phyloP scores from a whole-genome alignment of 2,797 vertebrate species.

The Mastacembelus armatus region DNA sequence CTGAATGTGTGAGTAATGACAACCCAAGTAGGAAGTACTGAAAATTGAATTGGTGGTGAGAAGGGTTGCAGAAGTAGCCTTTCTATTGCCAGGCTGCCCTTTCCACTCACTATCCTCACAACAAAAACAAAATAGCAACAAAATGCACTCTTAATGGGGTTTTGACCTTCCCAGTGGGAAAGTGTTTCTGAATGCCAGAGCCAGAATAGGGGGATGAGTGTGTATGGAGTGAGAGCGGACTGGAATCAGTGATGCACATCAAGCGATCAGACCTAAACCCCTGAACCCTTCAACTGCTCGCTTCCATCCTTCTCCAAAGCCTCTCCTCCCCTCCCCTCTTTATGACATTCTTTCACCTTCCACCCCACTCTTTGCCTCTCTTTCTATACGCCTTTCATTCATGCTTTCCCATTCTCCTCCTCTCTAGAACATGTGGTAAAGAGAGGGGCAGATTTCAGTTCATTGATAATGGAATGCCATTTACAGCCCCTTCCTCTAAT shows the following conservation, averaged over 20 bases:
- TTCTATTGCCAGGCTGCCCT: slow-evolving; percentile 46
- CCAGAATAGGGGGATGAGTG: slow-evolving; percentile 55
- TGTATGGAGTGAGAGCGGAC: slow-evolving; percentile 53
- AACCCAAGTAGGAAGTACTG: slow-evolving; percentile 27
- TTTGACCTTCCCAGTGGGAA: slow-evolving; percentile 69
- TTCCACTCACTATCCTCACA: slow-evolving; percentile 46
- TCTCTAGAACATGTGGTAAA: slow-evolving; percentile 39
- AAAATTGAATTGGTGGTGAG: slow-evolving; percentile 21
- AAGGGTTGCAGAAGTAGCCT: slow-evolving; percentile 48
- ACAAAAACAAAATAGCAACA: slow-evolving; percentile 66
- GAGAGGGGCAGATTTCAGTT: slow-evolving; percentile 36
- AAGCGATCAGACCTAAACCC: slow-evolving; percentile 55
- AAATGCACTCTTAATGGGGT: slow-evolving; percentile 65
- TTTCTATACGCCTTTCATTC: slow-evolving; percentile 66
- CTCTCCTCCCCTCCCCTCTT: slow-evolving; percentile 44
- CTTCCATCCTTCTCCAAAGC: slow-evolving; percentile 35
- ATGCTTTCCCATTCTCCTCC: slow-evolving; percentile 37
- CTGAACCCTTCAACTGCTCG: slow-evolving; percentile 54
- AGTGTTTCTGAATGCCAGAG: slow-evolving; percentile 57
- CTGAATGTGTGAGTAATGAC: slow-evolving; percentile 28
- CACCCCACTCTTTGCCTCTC: slow-evolving; percentile 35
- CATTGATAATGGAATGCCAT: slow-evolving; percentile 57
- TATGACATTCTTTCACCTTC: slow-evolving; percentile 58
- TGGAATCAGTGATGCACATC: slow-evolving; percentile 68
- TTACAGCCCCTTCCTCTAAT: slow-evolving; percentile 38